Evolutionary conservation across 2,888 invertebrate genomes (phyloP), one percentile per base, ranked within the genome.

Genomic region (Dynastes grantii): DNA sequence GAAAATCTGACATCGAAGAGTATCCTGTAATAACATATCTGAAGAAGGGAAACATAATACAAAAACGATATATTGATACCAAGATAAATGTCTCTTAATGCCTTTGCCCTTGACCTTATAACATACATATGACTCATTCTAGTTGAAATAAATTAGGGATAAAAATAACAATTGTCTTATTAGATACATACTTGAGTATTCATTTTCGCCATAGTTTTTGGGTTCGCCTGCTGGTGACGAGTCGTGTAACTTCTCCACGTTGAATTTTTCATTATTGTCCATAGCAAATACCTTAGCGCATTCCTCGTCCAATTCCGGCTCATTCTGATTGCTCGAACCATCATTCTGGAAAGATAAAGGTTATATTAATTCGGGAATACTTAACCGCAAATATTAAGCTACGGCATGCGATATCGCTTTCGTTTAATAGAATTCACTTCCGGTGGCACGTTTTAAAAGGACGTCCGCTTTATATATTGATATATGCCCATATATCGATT

Each of bases 221-320:
- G 86, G 85, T 27, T 87, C 86, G 68, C 85, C 85, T 71, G 86
- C 82, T 73, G 84, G 83, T n/a, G 80, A 58, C 37, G 83, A 81
- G 79, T 85, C 85, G 82, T 87, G 85, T 75, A 88, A 84, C 78
- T 84, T 85, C 77, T 91, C 90, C 86, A 93, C 90, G 90, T 92
- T 91, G 89, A 92, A 93, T 85, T 91, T 90, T 84, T 91, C 90
- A 80, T 90, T 88, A 82, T 91, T 91, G 79, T 92, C 92, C 90
- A 92, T 93, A 89, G 94, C 95, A 88, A 96, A 95, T 85, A 96
- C 95, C 88, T 96, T 94, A 86, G 95, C 95, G 94, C 96, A 96
- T 92, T 96, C 96, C 89, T 95, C 95, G 90, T 96, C 96, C 90
- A 96, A 90, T 84, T 92, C 93, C 84, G 94, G 91, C 88, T 93